Base-by-base conservation (phyloP, 1,140 invertebrate species). In the Chrysomallon squamiferum region DNA sequence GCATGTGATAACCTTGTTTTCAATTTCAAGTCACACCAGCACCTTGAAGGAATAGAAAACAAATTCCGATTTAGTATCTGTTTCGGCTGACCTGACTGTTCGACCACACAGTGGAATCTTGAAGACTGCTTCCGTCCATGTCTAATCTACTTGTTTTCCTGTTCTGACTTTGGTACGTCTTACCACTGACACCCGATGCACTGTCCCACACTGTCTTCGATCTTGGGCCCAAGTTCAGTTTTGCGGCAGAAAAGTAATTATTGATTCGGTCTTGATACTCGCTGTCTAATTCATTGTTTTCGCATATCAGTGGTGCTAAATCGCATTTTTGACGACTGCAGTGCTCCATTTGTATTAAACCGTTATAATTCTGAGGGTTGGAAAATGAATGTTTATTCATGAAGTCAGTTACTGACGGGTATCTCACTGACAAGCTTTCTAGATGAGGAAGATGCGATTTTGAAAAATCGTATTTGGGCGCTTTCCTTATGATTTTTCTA, bases 401-500 rank as follows among this genome's bases (percentile, higher is more conserved):
- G 3, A 45, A 30, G 15, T 50, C 60, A 27, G 49, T 25, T 22
- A 25, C 9, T 4, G 49, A 32, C 30, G 30, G 27, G 7, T 22
- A 18, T 54, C 29, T 54, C 22, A 54, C 25, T 3, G 22, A 54
- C 3, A 30, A 15, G 22, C 22, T 54, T 13, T 30, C 29, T 3
- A 54, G 22, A 18, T 54, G 22, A 4, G 50, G 50, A 7, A 54
- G 50, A 3, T 25, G 15, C 9, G 41, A 15, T 20, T 50, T 59
- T 6, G 22, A 30, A 27, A 59, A 59, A 22, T 62, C 50, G 30
- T 62, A 29, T 20, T 35, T 50, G 5, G 47, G 18, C 15, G 35
- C 35, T 9, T 52, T 50, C 30, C 52, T 62, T 27, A 62, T 52
- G 25, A 62, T 62, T 54, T 52, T 62, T 54, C 61, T 50, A n/a